Evolutionary conservation across 2,797 vertebrate species (phyloP), one percentile per base, ranked within the genome.

Genomic region (Labroides dimidiatus): DNA sequence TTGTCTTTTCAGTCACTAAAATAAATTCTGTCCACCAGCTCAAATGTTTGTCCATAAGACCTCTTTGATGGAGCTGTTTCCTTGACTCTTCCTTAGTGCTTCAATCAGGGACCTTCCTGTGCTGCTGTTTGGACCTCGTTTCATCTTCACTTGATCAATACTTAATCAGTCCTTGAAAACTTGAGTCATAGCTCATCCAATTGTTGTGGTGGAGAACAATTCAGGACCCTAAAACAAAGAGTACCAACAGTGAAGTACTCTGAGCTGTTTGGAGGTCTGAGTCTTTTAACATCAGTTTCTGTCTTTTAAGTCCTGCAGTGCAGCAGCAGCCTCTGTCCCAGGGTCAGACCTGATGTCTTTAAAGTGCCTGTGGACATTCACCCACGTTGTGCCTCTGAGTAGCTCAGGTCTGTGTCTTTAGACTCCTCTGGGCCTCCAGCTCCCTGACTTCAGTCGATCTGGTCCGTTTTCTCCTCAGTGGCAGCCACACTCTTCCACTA

Each of bases 401-500:
- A 4, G 44, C 49, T 72, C 52, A 44, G 55, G 12, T 13, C 66
- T 47, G 39, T 37, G 12, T 23, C 50, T 52, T 57, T 11, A 64
- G 49, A 27, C 36, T 44, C 20, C 52, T 58, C 51, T 45, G 71
- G 41, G 52, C 30, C 50, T 63, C n/a, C n/a, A n/a, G n/a, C n/a
- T n/a, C n/a, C n/a, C n/a, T n/a, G n/a, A n/a, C n/a, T n/a, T n/a
- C 15, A 55, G 3, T 53, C 59, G 15, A 7, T 51, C 21, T 14
- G 39, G 39, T n/a, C 16, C 10, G 4, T 45, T 19, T 13, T 17
- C 14, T 20, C 2, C 27, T 94, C 89, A 98, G 76, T 94, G 95
- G 88, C 96, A 98, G 74, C 96, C 94, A 0, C 96, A 97, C 81
- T 96, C 95, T 71, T 95, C 93, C 27, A 96, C 93, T 75, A 96